Evolutionary conservation across 1,140 invertebrate genomes (phyloP).

Genomic region (Zaprionus taronus): DNA sequence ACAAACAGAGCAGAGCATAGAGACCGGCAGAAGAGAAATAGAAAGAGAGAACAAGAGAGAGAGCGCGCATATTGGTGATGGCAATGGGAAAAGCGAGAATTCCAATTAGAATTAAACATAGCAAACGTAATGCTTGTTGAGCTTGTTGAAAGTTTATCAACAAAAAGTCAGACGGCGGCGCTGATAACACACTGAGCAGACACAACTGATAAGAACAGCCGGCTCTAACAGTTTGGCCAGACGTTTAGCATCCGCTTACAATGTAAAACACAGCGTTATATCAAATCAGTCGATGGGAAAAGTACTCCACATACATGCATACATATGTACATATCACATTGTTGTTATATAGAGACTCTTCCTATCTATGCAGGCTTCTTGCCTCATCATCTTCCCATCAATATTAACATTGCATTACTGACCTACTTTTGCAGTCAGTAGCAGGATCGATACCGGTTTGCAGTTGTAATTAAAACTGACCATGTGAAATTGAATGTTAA

Average conservation of each 20-base stretch:
- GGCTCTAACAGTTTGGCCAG: conserved; percentile 33
- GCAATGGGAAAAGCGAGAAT: conserved; percentile 37
- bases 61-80: background rate
- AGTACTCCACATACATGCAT: background rate
- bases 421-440: conserved; percentile 59
- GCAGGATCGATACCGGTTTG: conserved; percentile 53
- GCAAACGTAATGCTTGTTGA: conserved; percentile 21
- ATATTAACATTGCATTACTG: conserved; percentile 51
- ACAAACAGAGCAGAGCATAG: conserved; percentile 64
- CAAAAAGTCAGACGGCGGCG: conserved; percentile 58
- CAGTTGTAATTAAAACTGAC: conserved; percentile 46
- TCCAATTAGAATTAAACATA: conserved; percentile 44
- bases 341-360: background rate
- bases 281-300: background rate
- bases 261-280: conserved; percentile 29
- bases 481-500: conserved; percentile 20
- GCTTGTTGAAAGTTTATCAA: conserved; percentile 54
- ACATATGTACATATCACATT: background rate
- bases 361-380: conserved; percentile 1
- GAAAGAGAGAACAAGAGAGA: background rate
- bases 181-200: conserved; percentile 53
- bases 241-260: conserved; percentile 44
- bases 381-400: background rate
- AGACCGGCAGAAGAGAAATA: conserved; percentile 2
- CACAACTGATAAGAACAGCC: conserved; percentile 44